Conservation (phyloP, 2,888 invertebrate genomes). For the Noctua pronuba region DNA sequence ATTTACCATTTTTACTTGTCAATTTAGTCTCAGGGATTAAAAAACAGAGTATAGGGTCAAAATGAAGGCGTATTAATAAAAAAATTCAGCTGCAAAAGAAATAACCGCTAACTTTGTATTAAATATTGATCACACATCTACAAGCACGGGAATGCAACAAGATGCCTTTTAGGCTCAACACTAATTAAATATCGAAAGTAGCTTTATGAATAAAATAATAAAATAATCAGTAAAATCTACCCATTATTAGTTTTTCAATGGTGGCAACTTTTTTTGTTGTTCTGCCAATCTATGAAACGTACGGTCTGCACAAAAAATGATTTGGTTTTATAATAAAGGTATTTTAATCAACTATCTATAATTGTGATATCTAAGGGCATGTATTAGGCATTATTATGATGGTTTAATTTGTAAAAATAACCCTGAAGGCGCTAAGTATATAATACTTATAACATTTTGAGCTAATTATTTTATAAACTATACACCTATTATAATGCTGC, state of each 20-base stretch:
- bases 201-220: not conserved
- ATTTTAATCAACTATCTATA: conserved; percentile 36
- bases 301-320: conserved; percentile 34
- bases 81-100: conserved; percentile 20
- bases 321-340: not conserved
- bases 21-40: no score
- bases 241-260: conserved; percentile 1
- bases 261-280: conserved; percentile 18
- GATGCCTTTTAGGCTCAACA: conserved; percentile 53
- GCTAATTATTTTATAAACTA: conserved; percentile 38
- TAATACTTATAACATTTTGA: conserved; percentile 30
- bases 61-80: conserved; percentile 5
- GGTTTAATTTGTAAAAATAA: conserved; percentile 37
- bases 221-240: conserved; percentile 28
- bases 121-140: conserved; percentile 27
- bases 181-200: conserved; percentile 17
- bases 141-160: conserved; percentile 36
- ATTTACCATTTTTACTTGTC: no score
- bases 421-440: conserved; percentile 31
- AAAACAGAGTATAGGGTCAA: no score
- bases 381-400: conserved; percentile 19
- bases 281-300: not conserved
- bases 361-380: conserved; percentile 17
- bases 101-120: conserved; percentile 7
- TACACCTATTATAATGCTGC: conserved; percentile 26